A percentile compares a stretch with the other conserved stretches of the same genome.
phyloP scores from a whole-genome alignment of 30 jellyfish, hydroid and myxozoan species.

The Turritopsis dohrnii region DNA sequence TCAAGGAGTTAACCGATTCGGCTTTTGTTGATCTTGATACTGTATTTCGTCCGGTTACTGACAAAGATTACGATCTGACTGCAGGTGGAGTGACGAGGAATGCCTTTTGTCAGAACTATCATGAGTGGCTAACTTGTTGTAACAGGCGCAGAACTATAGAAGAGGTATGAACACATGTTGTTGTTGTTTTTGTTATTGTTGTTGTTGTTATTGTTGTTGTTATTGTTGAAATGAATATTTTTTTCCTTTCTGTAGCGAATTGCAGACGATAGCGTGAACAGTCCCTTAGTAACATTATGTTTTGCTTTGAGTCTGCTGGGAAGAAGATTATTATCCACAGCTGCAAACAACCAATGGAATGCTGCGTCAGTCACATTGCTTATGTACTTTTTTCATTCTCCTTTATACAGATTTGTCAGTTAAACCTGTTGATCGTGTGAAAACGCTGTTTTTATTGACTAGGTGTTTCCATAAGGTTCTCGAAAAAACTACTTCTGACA shows the following conservation, averaged over 20 bases:
- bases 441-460: no score
- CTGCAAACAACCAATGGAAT: conserved; percentile 77
- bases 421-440: no score
- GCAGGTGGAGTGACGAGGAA: conserved; percentile 71
- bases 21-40: conserved; percentile 80
- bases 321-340: conserved; percentile 82
- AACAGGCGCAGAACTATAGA: conserved; percentile 29
- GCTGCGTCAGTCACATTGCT: conserved; percentile 51
- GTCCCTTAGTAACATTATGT: conserved; percentile 64
- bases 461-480: no score
- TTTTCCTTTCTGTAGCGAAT: conserved; percentile 42
- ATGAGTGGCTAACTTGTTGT: conserved; percentile 67
- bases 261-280: conserved; percentile 42
- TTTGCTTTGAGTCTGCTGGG: conserved; percentile 88
- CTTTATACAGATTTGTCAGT: not conserved
- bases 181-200: not conserved
- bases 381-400: not conserved
- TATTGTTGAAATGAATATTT: not conserved
- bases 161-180: not conserved
- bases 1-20: conserved; percentile 35
- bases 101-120: conserved; percentile 50
- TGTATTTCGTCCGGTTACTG: conserved; percentile 87
- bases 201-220: not conserved
- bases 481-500: no score
- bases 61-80: conserved; percentile 78